Evolutionary conservation across 2,888 invertebrate species (phyloP), one percentile per base, ranked within the genome.

Genomic region (Lasioglossum villosulum): DNA sequence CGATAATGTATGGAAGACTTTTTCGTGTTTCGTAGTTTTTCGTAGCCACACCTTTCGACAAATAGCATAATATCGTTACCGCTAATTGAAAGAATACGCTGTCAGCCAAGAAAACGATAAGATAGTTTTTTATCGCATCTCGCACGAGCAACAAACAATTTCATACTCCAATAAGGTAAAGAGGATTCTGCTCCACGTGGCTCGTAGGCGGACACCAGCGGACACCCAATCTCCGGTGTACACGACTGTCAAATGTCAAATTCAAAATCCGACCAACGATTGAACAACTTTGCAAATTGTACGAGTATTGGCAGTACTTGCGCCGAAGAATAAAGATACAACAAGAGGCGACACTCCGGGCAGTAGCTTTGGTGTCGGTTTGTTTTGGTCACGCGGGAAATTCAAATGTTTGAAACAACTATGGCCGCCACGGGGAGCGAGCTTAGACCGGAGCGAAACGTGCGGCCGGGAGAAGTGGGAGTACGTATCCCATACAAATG

Each of bases 271-370:
- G 1, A 34, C 23, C n/a, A 34, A 48, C 84, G 75, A 75, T 84
- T 37, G 30, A 78, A 37, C 72, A 84, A 84, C 84, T 84, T 84
- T 75, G 6, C 27, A 78, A 78, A 75, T 34, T 4, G 5, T 6
- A 39, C 30, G 39, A 45, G 42, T 66, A 63, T 84, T 84, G 84
- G 78, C 42, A 84, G 30, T n/a, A 56, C n/a, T 56, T 56, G n/a
- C 45, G 16, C 45, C 52, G 14, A 42, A 14, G 42, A 42, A 12
- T 42, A 42, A 4, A 14, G 42, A 42, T 42, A 14, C 42, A 10
- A 39, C 39, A 14, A 42, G 42, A 42, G 42, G 14, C 14, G 42
- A 42, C 42, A 14, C 42, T 42, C 0, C 42, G 12, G 12, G 42
- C 42, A 4, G 42, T 42, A 42, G 0, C 10, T 39, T 39, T 2